phyloP scores from a whole-genome alignment of 1,140 invertebrate species.

The Mesaphorura yosii region DNA sequence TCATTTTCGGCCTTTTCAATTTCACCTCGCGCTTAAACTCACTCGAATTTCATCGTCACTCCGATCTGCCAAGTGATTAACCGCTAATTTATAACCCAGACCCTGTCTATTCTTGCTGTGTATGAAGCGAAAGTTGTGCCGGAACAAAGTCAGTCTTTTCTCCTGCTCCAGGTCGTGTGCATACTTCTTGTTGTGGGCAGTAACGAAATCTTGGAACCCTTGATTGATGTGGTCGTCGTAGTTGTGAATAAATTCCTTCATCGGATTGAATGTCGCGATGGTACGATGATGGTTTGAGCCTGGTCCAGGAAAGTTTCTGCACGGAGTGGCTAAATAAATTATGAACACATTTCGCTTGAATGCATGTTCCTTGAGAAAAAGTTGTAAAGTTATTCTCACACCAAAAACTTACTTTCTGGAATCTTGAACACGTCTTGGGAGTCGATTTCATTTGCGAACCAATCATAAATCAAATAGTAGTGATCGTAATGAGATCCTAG shows the following conservation, averaged over 20 bases:
- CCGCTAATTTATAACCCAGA: conserved; percentile 56
- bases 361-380: too few relatives aligned
- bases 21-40: background rate
- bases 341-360: too few relatives aligned
- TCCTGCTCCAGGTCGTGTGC: conserved; percentile 50
- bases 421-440: conserved; percentile 56
- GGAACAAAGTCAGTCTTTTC: conserved; percentile 64
- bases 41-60: conserved; percentile 59
- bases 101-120: conserved; percentile 71
- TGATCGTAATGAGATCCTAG: conserved; percentile 92
- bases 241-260: conserved; percentile 73
- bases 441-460: conserved; percentile 55
- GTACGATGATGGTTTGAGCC: conserved; percentile 48
- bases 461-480: conserved; percentile 75
- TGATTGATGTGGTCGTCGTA: conserved; percentile 58
- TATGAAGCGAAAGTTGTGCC: conserved; percentile 74
- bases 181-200: conserved; percentile 61
- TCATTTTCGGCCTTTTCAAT: background rate
- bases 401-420: conserved; percentile 45
- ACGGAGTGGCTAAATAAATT: conserved; percentile 50
- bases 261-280: conserved; percentile 77
- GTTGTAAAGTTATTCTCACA: too few relatives aligned
- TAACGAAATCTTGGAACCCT: conserved; percentile 66
- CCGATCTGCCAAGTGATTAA: conserved; percentile 83
- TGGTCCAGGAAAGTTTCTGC: conserved; percentile 74